These are phyloP conservation scores for Aphelocoma coerulescens DNA, from an alignment of 2,113 vertebrate genomes.

Conservation along the genomic window DNA sequence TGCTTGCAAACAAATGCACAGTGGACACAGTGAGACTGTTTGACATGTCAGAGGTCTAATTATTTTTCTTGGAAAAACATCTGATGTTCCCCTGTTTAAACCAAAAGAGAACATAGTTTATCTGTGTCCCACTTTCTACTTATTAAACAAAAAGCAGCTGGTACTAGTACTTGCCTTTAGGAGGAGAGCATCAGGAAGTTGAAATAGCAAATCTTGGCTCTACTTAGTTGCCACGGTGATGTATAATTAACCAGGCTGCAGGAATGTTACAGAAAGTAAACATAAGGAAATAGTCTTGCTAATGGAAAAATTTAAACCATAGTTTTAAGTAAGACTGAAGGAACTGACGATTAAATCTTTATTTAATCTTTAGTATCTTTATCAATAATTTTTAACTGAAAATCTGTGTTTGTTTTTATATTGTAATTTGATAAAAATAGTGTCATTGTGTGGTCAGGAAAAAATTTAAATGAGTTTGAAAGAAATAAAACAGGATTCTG, in stretches of 20 bases:
- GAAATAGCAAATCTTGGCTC: slow-evolving; percentile 18
- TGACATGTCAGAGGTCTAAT: slow-evolving; percentile 32
- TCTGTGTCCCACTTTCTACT: slow-evolving; percentile 62
- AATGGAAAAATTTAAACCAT: not conserved
- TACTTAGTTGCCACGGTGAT: slow-evolving; percentile 1
- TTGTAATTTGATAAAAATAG: slow-evolving; percentile 15
- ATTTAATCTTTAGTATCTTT: not conserved
- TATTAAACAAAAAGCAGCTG: slow-evolving; percentile 66
- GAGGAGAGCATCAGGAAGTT: slow-evolving; percentile 36
- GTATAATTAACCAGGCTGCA: slow-evolving; percentile 36
- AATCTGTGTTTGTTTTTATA: not conserved
- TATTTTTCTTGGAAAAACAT: slow-evolving; percentile 60
- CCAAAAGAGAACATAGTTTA: slow-evolving; percentile 43
- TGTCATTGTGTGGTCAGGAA: not conserved
- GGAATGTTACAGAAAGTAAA: slow-evolving; percentile 1
- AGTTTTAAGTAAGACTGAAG: not conserved
- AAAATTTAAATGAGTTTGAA: not conserved
- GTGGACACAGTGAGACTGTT: slow-evolving; percentile 38
- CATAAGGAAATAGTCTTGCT: slow-evolving; percentile 5
- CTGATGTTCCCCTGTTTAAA: slow-evolving; percentile 33
- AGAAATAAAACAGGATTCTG: not conserved
- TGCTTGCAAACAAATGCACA: slow-evolving; percentile 47
- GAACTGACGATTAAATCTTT: not conserved
- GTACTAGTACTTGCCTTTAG: slow-evolving; percentile 37
- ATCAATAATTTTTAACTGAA: not conserved